Evolutionary conservation across 1,140 invertebrate species (phyloP).

Genomic region (Brachionus koreanus): DNA sequence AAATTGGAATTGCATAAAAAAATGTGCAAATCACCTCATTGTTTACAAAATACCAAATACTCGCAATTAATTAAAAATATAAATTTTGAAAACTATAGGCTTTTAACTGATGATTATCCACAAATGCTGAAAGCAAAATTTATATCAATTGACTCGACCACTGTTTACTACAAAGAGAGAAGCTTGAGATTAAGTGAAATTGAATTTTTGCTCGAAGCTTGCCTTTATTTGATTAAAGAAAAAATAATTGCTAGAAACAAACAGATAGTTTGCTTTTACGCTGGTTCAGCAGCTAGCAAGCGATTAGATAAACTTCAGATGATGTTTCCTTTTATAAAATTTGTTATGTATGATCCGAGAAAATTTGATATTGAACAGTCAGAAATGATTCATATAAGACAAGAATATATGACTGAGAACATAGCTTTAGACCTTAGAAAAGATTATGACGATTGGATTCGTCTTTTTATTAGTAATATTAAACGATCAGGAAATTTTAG

Average conservation of each 20-base stretch:
- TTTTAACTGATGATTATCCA: neutral
- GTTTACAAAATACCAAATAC: neutral
- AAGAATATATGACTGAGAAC: neutral
- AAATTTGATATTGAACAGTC: neutral
- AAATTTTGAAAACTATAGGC: neutral
- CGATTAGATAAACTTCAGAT: neutral
- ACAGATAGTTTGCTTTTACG: neutral
- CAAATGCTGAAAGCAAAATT: neutral
- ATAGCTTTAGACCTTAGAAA: neutral
- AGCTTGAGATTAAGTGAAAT: neutral
- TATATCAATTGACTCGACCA: neutral
- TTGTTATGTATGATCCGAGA: neutral
- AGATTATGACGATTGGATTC: neutral
- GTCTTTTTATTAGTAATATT: neutral
- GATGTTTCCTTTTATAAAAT: slow-evolving; percentile 8
- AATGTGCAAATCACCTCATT: neutral
- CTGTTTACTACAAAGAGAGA: neutral
- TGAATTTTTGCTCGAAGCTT: neutral
- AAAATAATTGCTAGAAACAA: neutral
- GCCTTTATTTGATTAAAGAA: neutral
- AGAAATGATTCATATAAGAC: neutral
- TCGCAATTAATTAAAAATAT: neutral
- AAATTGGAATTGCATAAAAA: neutral
- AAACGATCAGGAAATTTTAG: neutral
- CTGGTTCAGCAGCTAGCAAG: neutral